Conservation (phyloP, 2,888 invertebrate genomes). For the Himalopsyche japonica region DNA sequence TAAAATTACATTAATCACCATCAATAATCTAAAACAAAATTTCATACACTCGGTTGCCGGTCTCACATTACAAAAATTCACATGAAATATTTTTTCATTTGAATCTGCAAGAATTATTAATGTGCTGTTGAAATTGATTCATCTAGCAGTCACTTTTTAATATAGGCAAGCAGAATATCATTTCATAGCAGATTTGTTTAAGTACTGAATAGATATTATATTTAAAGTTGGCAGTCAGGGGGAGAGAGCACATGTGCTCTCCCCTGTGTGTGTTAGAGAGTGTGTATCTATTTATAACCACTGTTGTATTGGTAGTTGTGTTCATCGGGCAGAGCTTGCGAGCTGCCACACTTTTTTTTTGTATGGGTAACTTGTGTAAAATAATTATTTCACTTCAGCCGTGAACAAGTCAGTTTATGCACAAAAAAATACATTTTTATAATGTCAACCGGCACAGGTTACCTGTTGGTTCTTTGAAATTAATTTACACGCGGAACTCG, state of each 20-base stretch:
- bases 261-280: not conserved
- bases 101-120: not conserved
- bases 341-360: not conserved
- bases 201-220: not conserved
- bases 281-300: not conserved
- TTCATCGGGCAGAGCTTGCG: not conserved
- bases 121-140: not conserved
- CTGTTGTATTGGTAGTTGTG: not conserved
- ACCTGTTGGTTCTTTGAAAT: not conserved
- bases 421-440: not conserved
- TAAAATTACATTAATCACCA: not conserved
- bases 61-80: not conserved
- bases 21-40: not conserved
- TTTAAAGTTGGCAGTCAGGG: not conserved
- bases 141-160: not conserved
- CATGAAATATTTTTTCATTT: not conserved
- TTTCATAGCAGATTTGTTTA: not conserved
- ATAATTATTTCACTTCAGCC: conserved; percentile 7
- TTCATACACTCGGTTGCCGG: not conserved
- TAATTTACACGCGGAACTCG: not conserved
- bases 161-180: not conserved
- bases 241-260: not conserved
- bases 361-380: not conserved
- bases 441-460: conserved; percentile 2
- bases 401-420: not conserved